phyloP scores from a whole-genome alignment of 2,797 vertebrate species.

The Ctenochaetus hawaiiensis region DNA sequence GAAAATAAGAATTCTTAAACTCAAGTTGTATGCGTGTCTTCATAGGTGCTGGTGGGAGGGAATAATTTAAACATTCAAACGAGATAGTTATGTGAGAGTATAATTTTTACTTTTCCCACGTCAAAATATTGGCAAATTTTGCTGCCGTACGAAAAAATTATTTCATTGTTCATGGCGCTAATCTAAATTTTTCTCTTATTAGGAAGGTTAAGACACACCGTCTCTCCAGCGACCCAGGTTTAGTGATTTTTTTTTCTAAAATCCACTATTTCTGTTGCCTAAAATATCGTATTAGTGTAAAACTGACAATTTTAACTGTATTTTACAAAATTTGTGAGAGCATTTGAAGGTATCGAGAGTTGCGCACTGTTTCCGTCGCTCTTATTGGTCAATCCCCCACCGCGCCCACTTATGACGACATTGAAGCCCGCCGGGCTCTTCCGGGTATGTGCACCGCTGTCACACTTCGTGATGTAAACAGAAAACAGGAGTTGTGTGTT shows the following conservation, averaged over 20 bases:
- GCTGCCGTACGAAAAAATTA: not conserved
- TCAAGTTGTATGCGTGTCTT: not conserved
- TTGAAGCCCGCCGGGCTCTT: constrained; percentile 34
- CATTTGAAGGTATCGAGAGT: constrained; percentile 13
- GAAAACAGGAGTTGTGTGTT: not conserved
- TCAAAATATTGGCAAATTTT: accelerated
- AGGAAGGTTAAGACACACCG: accelerated
- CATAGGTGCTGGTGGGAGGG: accelerated
- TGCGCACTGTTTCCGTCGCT: constrained; percentile 45
- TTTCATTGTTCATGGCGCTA: accelerated
- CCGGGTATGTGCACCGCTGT: constrained; percentile 35
- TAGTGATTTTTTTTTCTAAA: accelerated
- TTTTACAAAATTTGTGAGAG: constrained; percentile 9
- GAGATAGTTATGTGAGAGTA: too few species aligned
- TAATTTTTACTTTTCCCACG: too few species aligned
- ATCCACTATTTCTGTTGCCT: too few species aligned
- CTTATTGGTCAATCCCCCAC: constrained; percentile 71
- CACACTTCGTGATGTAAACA: constrained; percentile 25
- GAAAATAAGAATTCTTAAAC: accelerated
- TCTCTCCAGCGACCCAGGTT: accelerated
- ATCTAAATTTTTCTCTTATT: not conserved
- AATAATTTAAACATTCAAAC: not conserved
- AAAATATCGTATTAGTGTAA: too few species aligned
- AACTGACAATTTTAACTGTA: too few species aligned
- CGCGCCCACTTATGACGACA: constrained; percentile 77